A percentile compares a stretch with the other conserved stretches of the same genome.
These are phyloP conservation scores for Morone chrysops DNA, from an alignment of 2,113 vertebrate species.

Conservation along the genomic window DNA sequence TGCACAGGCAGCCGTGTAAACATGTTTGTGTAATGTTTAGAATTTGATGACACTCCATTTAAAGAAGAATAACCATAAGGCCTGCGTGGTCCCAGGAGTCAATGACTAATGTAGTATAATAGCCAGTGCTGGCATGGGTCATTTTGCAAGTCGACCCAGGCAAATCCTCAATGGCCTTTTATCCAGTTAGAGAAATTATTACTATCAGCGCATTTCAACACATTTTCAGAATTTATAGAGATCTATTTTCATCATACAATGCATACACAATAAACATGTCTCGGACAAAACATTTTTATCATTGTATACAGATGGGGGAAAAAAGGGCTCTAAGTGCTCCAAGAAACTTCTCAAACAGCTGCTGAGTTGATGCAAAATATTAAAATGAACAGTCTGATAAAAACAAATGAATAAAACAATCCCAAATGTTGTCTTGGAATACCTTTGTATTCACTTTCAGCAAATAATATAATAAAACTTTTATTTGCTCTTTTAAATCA, in stretches of 20 bases:
- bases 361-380: slow-evolving; percentile 27
- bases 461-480: background rate
- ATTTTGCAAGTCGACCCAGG: slow-evolving; percentile 73
- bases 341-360: background rate
- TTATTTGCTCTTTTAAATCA: background rate
- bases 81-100: slow-evolving; percentile 58
- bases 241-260: slow-evolving; percentile 31
- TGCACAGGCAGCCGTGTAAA: slow-evolving; percentile 36
- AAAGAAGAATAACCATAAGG: slow-evolving; percentile 66
- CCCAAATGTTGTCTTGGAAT: too few species aligned
- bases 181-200: slow-evolving; percentile 63
- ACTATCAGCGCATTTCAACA: slow-evolving; percentile 50
- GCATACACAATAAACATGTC: background rate
- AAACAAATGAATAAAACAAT: slow-evolving; percentile 1
- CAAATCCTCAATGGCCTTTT: slow-evolving; percentile 67
- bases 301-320: background rate
- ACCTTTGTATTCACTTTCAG: slow-evolving; percentile 5
- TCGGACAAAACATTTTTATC: slow-evolving; percentile 2
- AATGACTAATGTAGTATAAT: slow-evolving; percentile 78
- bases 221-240: slow-evolving; percentile 36
- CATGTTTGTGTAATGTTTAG: slow-evolving; percentile 52
- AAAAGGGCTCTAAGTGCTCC: background rate
- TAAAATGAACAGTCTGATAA: slow-evolving; percentile 12
- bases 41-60: slow-evolving; percentile 62
- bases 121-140: slow-evolving; percentile 72